Evolutionary conservation across 2,888 invertebrate genomes (phyloP).

Genomic region (Torymus auratus): DNA sequence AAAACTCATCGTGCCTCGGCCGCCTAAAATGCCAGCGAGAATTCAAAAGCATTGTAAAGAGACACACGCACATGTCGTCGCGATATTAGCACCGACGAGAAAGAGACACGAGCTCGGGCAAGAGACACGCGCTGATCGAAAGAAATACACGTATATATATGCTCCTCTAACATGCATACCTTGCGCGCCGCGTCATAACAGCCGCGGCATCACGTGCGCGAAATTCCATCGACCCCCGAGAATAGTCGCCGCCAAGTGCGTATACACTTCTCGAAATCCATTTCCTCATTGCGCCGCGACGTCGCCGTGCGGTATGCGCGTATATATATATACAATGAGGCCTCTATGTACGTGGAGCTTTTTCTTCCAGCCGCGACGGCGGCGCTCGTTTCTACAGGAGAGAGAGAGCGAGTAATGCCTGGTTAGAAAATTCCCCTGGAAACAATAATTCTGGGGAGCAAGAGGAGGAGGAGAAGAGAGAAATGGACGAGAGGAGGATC

Average conservation of each 20-base stretch:
- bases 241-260: neutral
- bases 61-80: no score
- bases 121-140: no score
- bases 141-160: no score
- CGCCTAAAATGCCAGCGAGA: no score
- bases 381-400: constrained; percentile 12
- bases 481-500: neutral
- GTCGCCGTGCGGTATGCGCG: neutral
- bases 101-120: no score
- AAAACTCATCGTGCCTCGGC: no score
- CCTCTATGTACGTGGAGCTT: neutral
- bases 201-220: neutral
- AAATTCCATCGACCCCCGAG: constrained; percentile 12
- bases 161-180: no score
- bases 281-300: constrained; percentile 13
- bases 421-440: constrained; percentile 16
- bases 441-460: constrained; percentile 29
- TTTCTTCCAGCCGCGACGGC: neutral
- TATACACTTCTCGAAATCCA: constrained; percentile 21
- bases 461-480: neutral
- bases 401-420: neutral
- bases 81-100: no score
- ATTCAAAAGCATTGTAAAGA: no score
- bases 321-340: constrained; percentile 12
- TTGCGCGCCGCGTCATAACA: no score